phyloP scores from a whole-genome alignment of 2,797 vertebrate genomes.

The Galagoides demidoff region DNA sequence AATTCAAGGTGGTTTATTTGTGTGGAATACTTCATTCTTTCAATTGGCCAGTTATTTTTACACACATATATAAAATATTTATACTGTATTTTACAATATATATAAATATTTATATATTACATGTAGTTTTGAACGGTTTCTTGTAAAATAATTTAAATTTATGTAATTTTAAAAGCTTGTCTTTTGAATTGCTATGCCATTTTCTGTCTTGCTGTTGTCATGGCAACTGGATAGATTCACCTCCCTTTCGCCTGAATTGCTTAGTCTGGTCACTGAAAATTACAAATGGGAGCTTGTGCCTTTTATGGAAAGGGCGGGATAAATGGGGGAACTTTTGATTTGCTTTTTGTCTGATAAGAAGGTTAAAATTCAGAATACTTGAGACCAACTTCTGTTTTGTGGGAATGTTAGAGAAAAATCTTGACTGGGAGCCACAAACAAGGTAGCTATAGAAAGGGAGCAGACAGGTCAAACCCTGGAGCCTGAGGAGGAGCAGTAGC shows the following conservation, averaged over 20 bases:
- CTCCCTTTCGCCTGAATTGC: conserved; percentile 75
- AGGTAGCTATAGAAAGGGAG: neutral
- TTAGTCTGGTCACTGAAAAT: conserved; percentile 71
- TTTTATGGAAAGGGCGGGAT: conserved; percentile 50
- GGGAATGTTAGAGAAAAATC: conserved; percentile 43
- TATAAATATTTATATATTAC: neutral
- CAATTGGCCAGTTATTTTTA: conserved; percentile 59
- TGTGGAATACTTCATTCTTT: conserved; percentile 54
- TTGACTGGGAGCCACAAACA: conserved; percentile 35
- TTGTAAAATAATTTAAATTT: conserved; percentile 83
- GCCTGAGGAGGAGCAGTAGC: neutral
- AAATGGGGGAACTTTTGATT: conserved; percentile 64
- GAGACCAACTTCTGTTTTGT: neutral
- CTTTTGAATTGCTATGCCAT: conserved; percentile 75
- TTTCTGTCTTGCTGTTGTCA: conserved; percentile 81
- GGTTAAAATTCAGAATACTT: conserved; percentile 18
- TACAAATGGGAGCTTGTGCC: conserved; percentile 66
- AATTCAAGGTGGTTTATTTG: conserved; percentile 66
- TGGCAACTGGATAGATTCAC: conserved; percentile 82
- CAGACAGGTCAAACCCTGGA: neutral
- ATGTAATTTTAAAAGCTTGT: conserved; percentile 83
- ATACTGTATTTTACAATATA: too few species aligned
- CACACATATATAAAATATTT: too few species aligned
- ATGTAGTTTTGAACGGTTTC: conserved; percentile 58
- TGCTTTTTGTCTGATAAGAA: conserved; percentile 66